Evolutionary conservation across 2,797 vertebrate genomes (phyloP).

Genomic region (Coregonus sp.): DNA sequence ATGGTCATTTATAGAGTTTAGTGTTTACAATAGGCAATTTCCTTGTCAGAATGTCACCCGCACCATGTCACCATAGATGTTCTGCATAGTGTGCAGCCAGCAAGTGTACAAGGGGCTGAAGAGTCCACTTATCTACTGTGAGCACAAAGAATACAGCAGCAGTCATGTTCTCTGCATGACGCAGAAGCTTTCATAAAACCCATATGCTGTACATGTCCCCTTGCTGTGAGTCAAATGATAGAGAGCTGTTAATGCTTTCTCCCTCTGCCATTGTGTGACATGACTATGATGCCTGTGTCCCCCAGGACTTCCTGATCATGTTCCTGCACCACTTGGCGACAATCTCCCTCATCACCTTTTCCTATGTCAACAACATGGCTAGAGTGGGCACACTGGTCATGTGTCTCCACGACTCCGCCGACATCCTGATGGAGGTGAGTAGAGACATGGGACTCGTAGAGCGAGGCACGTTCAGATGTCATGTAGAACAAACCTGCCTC

Average conservation of each 20-base stretch:
- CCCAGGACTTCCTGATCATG: constrained; percentile 94
- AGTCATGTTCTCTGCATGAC: not conserved
- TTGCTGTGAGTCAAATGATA: constrained; percentile 20
- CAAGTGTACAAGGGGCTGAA: not conserved
- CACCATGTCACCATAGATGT: not conserved
- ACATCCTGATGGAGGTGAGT: constrained; percentile 93
- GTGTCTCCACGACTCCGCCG: constrained; percentile 90
- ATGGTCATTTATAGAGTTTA: not conserved
- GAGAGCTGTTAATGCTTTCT: not conserved
- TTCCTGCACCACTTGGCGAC: constrained; percentile 90
- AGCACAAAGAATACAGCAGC: not conserved
- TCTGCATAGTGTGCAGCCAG: not conserved
- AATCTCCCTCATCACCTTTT: constrained; percentile 88
- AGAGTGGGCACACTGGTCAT: constrained; percentile 90
- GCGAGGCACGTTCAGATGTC: not conserved
- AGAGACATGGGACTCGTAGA: not conserved
- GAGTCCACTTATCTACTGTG: not conserved
- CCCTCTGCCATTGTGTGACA: constrained; percentile 12
- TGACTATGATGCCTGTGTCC: constrained; percentile 41
- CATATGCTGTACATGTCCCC: constrained; percentile 4
- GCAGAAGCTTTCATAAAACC: constrained; percentile 11
- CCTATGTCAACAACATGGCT: constrained; percentile 95
- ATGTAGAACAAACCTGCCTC: not conserved
- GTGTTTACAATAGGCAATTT: not conserved
- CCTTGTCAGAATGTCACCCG: not conserved